Evolutionary conservation across 1,140 invertebrate species (phyloP).

Genomic region (Zaprionus ornatus): DNA sequence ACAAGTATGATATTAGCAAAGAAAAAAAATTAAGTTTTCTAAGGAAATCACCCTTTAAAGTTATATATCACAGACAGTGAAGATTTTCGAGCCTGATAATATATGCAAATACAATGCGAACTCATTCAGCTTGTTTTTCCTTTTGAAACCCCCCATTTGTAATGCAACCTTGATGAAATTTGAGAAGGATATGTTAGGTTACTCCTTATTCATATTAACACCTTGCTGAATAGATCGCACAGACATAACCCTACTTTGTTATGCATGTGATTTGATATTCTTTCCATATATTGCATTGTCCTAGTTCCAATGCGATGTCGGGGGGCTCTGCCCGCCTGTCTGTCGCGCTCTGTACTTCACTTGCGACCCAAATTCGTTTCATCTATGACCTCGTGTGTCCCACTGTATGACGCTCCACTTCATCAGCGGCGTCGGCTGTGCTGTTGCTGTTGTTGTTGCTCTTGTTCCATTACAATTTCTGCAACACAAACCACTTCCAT

Average conservation of each 20-base stretch:
- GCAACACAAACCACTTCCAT: conserved; percentile 61
- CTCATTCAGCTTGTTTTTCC: too few species aligned
- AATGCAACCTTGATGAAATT: neutral
- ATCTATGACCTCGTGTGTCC: conserved; percentile 13
- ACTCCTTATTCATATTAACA: neutral
- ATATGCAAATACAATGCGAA: too few species aligned
- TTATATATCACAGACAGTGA: too few species aligned
- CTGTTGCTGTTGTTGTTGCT: conserved; percentile 1
- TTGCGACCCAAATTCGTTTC: neutral
- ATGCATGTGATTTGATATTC: neutral
- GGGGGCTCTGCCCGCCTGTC: neutral
- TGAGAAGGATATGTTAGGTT: neutral
- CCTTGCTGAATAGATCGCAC: neutral
- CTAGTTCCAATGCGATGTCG: neutral
- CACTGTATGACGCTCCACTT: conserved; percentile 52
- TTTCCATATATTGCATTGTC: neutral
- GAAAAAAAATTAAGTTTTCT: too few species aligned
- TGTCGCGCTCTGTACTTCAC: neutral
- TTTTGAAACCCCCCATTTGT: too few species aligned
- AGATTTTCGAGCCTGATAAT: too few species aligned
- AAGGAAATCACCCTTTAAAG: too few species aligned
- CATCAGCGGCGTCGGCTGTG: conserved; percentile 22
- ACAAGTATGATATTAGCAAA: too few species aligned
- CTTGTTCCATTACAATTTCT: conserved; percentile 39
- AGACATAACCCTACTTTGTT: neutral